These are phyloP conservation scores for Chymomyza fuscimana DNA, from an alignment of 2,888 invertebrate species.

Conservation along the genomic window DNA sequence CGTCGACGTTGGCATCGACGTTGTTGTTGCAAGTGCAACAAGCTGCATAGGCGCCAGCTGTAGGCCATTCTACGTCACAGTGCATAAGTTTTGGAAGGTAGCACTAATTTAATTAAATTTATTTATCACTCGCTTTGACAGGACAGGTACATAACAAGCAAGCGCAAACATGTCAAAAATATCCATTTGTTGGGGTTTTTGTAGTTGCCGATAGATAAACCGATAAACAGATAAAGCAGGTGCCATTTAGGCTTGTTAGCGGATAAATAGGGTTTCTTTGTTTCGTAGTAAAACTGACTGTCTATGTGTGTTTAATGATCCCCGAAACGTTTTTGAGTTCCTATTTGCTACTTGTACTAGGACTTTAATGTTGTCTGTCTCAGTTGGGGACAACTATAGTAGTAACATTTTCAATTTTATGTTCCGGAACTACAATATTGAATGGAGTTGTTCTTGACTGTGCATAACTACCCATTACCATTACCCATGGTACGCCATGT, in stretches of 20 bases:
- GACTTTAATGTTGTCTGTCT: too few relatives aligned
- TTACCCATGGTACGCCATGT: too few relatives aligned
- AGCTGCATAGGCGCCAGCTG: conserved; percentile 11
- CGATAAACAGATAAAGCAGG: conserved; percentile 33
- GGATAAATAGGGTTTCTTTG: not conserved
- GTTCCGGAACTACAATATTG: too few relatives aligned
- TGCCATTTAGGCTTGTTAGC: conserved; percentile 27
- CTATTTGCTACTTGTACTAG: too few relatives aligned
- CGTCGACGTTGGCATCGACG: conserved; percentile 14
- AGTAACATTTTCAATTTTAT: too few relatives aligned
- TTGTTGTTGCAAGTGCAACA: conserved; percentile 44
- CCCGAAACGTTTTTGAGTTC: not conserved
- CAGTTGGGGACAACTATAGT: too few relatives aligned
- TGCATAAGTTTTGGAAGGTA: not conserved
- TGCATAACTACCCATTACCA: too few relatives aligned
- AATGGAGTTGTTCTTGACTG: too few relatives aligned
- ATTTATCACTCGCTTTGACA: conserved; percentile 26
- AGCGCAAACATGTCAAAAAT: conserved; percentile 56
- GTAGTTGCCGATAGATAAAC: not conserved
- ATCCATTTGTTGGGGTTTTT: conserved; percentile 24
- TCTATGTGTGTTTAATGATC: not conserved
- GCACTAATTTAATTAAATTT: conserved; percentile 64
- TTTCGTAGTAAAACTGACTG: not conserved
- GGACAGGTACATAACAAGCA: conserved; percentile 23
- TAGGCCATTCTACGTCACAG: not conserved